Evolutionary conservation across 2,113 vertebrate species (phyloP).

Genomic region (Oophaga pumilio): DNA sequence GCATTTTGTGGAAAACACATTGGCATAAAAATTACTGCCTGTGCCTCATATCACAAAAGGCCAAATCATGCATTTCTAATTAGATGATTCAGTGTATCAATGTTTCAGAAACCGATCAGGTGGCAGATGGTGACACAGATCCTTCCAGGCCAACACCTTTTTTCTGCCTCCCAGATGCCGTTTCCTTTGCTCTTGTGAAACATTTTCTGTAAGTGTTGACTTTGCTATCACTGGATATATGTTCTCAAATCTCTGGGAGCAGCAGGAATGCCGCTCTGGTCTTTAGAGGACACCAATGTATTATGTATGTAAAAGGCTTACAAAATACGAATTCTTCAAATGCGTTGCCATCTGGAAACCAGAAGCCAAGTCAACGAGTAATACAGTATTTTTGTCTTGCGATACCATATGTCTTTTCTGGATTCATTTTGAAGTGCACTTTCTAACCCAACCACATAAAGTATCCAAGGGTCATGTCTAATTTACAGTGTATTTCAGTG

Average conservation of each 20-base stretch:
- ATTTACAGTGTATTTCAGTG: background rate
- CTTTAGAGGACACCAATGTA: conserved; percentile 39
- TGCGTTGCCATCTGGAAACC: conserved; percentile 35
- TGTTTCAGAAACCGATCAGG: conserved; percentile 27
- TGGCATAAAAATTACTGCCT: background rate
- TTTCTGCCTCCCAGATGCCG: conserved; percentile 49
- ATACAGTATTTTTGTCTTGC: conserved; percentile 7
- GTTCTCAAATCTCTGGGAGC: conserved; percentile 52
- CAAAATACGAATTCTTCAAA: conserved; percentile 27
- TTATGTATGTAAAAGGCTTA: conserved; percentile 44
- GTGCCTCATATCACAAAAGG: background rate
- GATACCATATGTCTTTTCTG: background rate
- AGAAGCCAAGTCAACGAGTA: background rate
- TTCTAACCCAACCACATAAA: background rate
- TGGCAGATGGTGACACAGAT: conserved; percentile 35
- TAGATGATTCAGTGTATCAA: conserved; percentile 29
- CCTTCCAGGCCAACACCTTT: conserved; percentile 38
- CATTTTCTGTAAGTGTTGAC: conserved; percentile 15
- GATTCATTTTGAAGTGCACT: background rate
- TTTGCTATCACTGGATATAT: conserved; percentile 48
- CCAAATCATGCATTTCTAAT: conserved; percentile 45
- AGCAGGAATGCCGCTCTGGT: conserved; percentile 25
- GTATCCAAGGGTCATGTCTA: background rate
- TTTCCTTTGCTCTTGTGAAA: background rate
- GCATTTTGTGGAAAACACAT: background rate